phyloP scores from a whole-genome alignment of 2,888 invertebrate genomes.

The Disparrhopalites patrizii region DNA sequence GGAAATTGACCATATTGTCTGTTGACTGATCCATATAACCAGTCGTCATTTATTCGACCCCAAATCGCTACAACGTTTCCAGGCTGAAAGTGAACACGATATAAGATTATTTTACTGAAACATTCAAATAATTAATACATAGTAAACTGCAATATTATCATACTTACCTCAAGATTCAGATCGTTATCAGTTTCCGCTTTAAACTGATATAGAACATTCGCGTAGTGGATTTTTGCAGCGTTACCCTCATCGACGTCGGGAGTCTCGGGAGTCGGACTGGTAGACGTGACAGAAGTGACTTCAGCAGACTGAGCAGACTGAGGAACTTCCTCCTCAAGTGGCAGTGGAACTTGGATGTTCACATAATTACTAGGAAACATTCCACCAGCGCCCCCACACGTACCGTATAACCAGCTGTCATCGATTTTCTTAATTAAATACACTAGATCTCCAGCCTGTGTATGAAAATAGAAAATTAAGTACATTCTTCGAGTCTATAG shows the following conservation, averaged over 20 bases:
- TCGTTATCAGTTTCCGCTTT: constrained; percentile 43
- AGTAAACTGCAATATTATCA: background rate
- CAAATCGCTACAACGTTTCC: constrained; percentile 48
- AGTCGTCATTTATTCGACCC: constrained; percentile 49
- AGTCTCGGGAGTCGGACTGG: constrained; percentile 1
- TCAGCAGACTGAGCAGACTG: constrained; percentile 12
- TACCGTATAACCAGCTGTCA: constrained; percentile 52
- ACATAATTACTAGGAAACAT: constrained; percentile 53
- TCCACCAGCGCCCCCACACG: constrained; percentile 50
- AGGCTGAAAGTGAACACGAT: constrained; percentile 36
- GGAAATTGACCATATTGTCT: constrained; percentile 49
- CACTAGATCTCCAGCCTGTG: constrained; percentile 52
- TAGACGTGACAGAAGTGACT: background rate
- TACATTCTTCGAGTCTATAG: no score
- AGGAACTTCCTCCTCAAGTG: constrained; percentile 1
- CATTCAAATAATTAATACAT: background rate
- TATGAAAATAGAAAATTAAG: no score
- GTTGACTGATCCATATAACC: constrained; percentile 48
- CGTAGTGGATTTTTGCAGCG: constrained; percentile 9
- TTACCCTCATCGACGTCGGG: background rate
- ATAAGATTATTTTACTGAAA: background rate
- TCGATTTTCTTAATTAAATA: constrained; percentile 51
- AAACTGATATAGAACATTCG: constrained; percentile 38
- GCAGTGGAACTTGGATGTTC: constrained; percentile 34
- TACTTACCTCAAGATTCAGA: constrained; percentile 40